Base-by-base conservation (phyloP, 2,113 vertebrate genomes). In the Balaeniceps rex region DNA sequence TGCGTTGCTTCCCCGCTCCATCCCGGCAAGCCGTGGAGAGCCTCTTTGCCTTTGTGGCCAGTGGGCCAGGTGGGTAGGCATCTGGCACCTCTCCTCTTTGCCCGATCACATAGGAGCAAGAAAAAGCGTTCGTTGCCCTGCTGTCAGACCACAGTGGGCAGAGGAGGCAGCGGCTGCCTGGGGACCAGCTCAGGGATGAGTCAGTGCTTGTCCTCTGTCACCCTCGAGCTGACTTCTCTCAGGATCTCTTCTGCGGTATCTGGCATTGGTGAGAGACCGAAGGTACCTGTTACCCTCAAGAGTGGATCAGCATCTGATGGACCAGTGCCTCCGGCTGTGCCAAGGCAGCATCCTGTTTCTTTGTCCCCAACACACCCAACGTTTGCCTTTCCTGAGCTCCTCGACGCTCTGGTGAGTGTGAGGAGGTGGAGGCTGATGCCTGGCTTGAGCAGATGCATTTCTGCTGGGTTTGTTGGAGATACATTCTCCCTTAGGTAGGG, bases 71-170 rank as follows among this genome's bases (percentile, higher is more conserved):
- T 85, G 60, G 14, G 34, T 34, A 24, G 24, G n/a, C 54, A 52
- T 21, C 80, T 65, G 46, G 54, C 49, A 75, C 31, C 31, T 57
- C 61, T 87, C 64, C 61, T 70, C 40, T 38, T 85, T 3, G 12
- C 26, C 65, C 0, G 0, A 8, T n/a, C 6, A 6, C 12, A 36
- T 3, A 21, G 26, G 33, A 68, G 21, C 3, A 5, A 83, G 71
- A 58, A 71, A 63, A 78, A 38, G 61, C 2, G 0, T 78, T 85
- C 7, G 1, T 80, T 95, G 23, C 57, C 28, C 44, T 25, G 14
- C 71, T 85, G 49, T 58, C 38, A 16, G 25, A 79, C 28, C 49
- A 19, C 64, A 84, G 66, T 4, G 4, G 78, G 75, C 51, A 72
- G 58, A 66, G 55, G 28, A 61, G 71, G 14, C 23, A 54, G 51